These are phyloP conservation scores for Xestia ashworthii DNA, from an alignment of 2,888 invertebrate genomes.

Conservation along the genomic window DNA sequence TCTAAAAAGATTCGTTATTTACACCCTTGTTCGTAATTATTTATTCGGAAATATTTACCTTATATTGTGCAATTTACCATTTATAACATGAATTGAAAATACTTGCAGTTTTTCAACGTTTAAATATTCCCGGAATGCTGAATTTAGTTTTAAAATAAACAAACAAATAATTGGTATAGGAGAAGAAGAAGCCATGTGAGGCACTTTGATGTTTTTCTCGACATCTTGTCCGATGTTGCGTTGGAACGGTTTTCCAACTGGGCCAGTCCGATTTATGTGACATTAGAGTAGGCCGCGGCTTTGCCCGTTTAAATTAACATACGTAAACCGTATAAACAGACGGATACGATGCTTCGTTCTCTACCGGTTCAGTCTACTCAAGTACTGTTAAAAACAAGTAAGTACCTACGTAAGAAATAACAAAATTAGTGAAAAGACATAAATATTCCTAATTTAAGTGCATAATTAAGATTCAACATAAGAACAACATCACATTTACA, in stretches of 20 bases:
- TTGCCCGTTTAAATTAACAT: slow-evolving; percentile 62
- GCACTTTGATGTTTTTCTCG: slow-evolving; percentile 19
- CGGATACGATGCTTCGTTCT: slow-evolving; percentile 21
- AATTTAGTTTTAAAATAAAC: not conserved
- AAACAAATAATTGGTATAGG: not conserved
- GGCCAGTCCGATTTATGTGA: slow-evolving; percentile 62
- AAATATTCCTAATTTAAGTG: slow-evolving; percentile 26
- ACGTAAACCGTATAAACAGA: slow-evolving; percentile 48
- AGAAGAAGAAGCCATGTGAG: not conserved
- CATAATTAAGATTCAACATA: slow-evolving; percentile 29
- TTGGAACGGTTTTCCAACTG: slow-evolving; percentile 57
- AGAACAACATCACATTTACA: slow-evolving; percentile 47
- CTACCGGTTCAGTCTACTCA: slow-evolving; percentile 19
- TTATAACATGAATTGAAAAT: not conserved
- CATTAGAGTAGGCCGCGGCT: slow-evolving; percentile 50
- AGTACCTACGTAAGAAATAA: not conserved
- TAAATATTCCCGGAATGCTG: not conserved
- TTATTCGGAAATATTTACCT: not conserved
- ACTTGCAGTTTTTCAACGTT: not conserved
- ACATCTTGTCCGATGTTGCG: slow-evolving; percentile 15
- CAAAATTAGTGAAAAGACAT: slow-evolving; percentile 5
- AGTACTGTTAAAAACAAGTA: slow-evolving; percentile 19
- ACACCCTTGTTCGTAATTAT: not conserved
- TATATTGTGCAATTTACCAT: not conserved
- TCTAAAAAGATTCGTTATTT: slow-evolving; percentile 6